Percentiles rank a stretch among this genome's conserved stretches.
phyloP scores from a whole-genome alignment of 2,888 invertebrate species.

The Drosophila phalerata region DNA sequence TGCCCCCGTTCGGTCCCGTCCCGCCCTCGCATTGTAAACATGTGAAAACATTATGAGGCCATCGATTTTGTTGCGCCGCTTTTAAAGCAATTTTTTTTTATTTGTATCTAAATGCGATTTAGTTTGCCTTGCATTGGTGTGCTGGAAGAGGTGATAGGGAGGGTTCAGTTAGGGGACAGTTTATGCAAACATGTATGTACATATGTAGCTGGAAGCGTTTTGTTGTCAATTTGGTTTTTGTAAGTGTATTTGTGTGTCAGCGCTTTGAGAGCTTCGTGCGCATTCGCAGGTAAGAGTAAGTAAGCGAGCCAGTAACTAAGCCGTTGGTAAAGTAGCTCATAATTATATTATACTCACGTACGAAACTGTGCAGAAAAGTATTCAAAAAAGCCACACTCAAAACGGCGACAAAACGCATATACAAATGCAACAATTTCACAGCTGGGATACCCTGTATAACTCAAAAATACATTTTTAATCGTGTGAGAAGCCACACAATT shows the following conservation, averaged over 20 bases:
- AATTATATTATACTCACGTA: slow-evolving; percentile 79
- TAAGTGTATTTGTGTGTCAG: slow-evolving; percentile 45
- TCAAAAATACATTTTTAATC: not conserved
- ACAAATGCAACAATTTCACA: slow-evolving; percentile 10
- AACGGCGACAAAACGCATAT: slow-evolving; percentile 42
- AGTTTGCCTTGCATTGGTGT: slow-evolving; percentile 39
- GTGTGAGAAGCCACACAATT: not conserved
- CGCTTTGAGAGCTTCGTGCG: slow-evolving; percentile 47
- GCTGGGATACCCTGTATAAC: slow-evolving; percentile 34
- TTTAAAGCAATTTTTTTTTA: slow-evolving; percentile 51
- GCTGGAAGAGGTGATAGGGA: not conserved
- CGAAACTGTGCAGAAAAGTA: slow-evolving; percentile 72
- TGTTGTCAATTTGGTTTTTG: slow-evolving; percentile 36
- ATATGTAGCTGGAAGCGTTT: slow-evolving; percentile 39
- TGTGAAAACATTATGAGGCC: slow-evolving; percentile 75
- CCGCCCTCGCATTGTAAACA: slow-evolving; percentile 20
- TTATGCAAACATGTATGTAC: not conserved
- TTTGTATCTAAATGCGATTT: slow-evolving; percentile 74
- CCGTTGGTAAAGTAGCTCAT: slow-evolving; percentile 73
- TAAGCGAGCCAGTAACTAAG: slow-evolving; percentile 68
- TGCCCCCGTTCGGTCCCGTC: not conserved
- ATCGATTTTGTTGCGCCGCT: slow-evolving; percentile 74
- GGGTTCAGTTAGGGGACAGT: not conserved
- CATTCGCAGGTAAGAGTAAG: slow-evolving; percentile 28
- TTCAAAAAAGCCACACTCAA: slow-evolving; percentile 25